Conservation (phyloP, 2,888 invertebrate species). For the Troilus luridus region DNA sequence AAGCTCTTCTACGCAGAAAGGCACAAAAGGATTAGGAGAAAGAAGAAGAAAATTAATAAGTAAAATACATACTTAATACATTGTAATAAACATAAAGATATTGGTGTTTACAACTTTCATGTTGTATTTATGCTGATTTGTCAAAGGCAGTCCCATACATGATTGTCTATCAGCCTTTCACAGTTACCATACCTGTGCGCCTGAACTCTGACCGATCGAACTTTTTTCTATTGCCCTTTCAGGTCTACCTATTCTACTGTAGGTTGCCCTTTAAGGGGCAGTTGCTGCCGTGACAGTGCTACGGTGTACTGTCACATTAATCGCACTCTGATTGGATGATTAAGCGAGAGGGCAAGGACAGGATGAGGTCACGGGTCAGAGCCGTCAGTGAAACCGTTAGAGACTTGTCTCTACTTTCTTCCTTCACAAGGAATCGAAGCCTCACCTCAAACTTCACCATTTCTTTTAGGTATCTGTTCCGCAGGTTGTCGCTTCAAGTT, state of each 20-base stretch:
- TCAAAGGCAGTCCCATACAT: not conserved
- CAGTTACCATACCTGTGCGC: not conserved
- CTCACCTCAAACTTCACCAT: too few species aligned
- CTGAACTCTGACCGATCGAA: not conserved
- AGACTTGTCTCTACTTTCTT: not conserved
- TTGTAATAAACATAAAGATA: too few species aligned
- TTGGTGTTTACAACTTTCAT: not conserved
- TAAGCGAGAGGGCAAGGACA: conserved; percentile 35
- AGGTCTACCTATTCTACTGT: not conserved
- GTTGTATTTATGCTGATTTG: not conserved
- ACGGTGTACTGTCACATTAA: not conserved
- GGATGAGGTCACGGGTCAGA: not conserved
- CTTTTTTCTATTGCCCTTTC: conserved; percentile 1
- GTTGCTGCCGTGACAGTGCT: not conserved
- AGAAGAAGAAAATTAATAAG: too few species aligned
- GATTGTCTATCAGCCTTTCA: not conserved
- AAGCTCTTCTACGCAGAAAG: too few species aligned
- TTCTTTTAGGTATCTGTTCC: too few species aligned
- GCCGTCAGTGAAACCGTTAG: conserved; percentile 17
- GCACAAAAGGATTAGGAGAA: too few species aligned
- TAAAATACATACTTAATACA: too few species aligned
- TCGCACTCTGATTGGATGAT: conserved; percentile 21
- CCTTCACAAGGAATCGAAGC: not conserved
- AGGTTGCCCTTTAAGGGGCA: not conserved
- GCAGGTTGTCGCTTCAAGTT: too few species aligned